A percentile compares a stretch with the other conserved stretches of the same genome.
Conservation (phyloP, 2,797 vertebrate species). For the Pseudotriccus pelzelni region DNA sequence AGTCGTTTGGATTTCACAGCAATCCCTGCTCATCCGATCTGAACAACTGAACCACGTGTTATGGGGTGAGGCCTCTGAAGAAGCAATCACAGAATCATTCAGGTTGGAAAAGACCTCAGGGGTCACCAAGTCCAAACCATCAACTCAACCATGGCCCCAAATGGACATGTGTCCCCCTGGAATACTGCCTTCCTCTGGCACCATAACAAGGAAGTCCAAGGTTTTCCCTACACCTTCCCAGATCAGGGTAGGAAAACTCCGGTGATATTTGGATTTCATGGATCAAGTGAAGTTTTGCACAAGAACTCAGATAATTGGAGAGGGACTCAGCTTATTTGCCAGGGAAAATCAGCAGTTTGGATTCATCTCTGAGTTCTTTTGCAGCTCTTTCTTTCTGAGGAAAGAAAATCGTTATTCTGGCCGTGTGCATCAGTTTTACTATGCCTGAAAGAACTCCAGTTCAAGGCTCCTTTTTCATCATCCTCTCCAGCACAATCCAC, state of each 20-base stretch:
- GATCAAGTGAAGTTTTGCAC: neutral
- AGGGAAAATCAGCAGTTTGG: neutral
- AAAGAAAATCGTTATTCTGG: neutral
- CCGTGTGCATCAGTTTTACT: neutral
- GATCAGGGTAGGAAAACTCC: neutral
- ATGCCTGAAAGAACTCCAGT: neutral
- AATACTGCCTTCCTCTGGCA: neutral
- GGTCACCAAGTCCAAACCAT: neutral
- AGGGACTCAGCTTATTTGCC: neutral
- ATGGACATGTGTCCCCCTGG: neutral
- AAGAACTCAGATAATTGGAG: neutral
- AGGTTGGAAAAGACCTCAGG: neutral
- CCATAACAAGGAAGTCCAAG: neutral
- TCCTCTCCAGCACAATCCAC: neutral
- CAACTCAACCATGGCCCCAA: no score
- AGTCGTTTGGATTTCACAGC: neutral
- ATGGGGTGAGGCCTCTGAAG: neutral
- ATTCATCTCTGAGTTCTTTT: neutral
- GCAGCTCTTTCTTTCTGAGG: neutral
- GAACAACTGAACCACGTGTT: neutral
- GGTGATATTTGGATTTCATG: neutral
- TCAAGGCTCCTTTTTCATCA: neutral
- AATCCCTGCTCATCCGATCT: neutral
- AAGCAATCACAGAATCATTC: neutral
- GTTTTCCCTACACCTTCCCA: neutral